These are phyloP conservation scores for Hylaea fasciaria DNA, from an alignment of 2,888 invertebrate genomes.

Conservation along the genomic window DNA sequence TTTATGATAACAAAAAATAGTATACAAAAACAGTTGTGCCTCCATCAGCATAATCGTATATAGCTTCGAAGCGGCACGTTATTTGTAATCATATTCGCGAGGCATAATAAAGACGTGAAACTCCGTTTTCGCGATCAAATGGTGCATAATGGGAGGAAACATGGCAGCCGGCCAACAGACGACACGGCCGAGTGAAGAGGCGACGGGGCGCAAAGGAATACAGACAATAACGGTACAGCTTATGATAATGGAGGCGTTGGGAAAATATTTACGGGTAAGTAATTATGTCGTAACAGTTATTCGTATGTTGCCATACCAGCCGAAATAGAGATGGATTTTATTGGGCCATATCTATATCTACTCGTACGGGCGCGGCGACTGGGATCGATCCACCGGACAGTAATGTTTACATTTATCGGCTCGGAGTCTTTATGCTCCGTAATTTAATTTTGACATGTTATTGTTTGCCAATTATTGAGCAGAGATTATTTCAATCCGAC, in stretches of 20 bases:
- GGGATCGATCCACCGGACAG: not conserved
- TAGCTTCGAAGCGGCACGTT: constrained; percentile 17
- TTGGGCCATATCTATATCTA: no score
- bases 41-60: constrained; percentile 26
- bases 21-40: not conserved
- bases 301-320: not conserved
- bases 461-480: not conserved
- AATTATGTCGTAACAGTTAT: constrained; percentile 6
- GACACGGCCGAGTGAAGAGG: not conserved
- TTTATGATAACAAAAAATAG: not conserved
- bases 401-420: not conserved
- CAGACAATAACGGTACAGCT: constrained; percentile 18
- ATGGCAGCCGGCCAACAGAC: constrained; percentile 37
- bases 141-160: constrained; percentile 30
- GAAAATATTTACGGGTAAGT: constrained; percentile 22
- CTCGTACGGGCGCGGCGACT: not conserved
- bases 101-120: constrained; percentile 40
- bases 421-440: not conserved
- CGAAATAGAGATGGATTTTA: no score
- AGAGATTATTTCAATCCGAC: not conserved
- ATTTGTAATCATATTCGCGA: constrained; percentile 29
- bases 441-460: not conserved
- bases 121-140: constrained; percentile 27
- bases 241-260: constrained; percentile 34
- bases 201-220: not conserved